Evolutionary conservation across 2,797 vertebrate genomes (phyloP), one percentile per base, ranked within the genome.

Genomic region (Microchirus variegatus): DNA sequence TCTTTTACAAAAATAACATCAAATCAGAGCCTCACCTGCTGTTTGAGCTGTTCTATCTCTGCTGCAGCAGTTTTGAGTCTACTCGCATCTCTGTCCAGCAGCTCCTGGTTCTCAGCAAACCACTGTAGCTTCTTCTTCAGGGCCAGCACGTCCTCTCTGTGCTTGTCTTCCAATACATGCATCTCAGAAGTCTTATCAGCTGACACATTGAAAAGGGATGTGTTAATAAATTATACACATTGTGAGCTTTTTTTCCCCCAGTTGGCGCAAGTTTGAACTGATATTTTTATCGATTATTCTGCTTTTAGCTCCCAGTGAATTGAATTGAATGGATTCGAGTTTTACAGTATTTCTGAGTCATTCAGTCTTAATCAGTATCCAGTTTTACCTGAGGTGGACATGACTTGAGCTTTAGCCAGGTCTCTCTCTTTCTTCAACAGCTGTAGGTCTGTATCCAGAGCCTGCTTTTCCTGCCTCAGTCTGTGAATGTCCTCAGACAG

Each of bases 21-120:
- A 31, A 31, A 31, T 5, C 31, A 2, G 0, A 53, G 40, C 4
- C 31, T 71, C 50, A 96, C 96, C 94, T 97, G 94, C 11, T 93
- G 85, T 59, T 91, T 93, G 53, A 98, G 92, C 31, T 79, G 94
- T 53, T 91, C 89, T 42, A 93, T 94, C 90, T 99, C 94, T 61
- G 91, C 81, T 63, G 89, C 94, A 58, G 96, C 95, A 47, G 94
- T 89, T 88, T 87, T 93, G 73, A 98, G 95, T 19, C 92, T 87
- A 46, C 71, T 66, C 46, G 94, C 89, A 51, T 98, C 96, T 91
- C 89, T 93, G 84, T 96, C 95, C 76, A 96, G 84, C 52, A 96
- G 90, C 56, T 96, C 93, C 86, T 97, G 96, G 85, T 98, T 98
- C 88, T 98, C 95, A 13, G 95, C 93, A 73, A 95, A 97, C 95